Evolutionary conservation across 2,888 invertebrate genomes (phyloP), one percentile per base, ranked within the genome.

Genomic region (Nezara viridula): DNA sequence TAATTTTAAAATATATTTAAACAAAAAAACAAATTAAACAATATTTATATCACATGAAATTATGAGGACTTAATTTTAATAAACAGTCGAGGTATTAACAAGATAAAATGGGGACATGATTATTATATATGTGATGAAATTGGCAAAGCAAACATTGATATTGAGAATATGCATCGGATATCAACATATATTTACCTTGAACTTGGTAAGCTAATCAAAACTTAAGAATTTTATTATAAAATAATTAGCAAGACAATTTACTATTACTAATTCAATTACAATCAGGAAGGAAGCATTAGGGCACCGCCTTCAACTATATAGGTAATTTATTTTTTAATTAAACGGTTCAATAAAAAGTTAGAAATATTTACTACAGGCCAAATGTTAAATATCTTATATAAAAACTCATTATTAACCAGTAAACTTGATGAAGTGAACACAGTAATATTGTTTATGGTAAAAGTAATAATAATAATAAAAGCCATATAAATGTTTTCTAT

Each of bases 1-100:
- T 81, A 81, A 81, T 44, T 81, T 81, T 81, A 81, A 81, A 81
- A 44, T 44, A 81, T 81, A 44, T 81, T 12, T 44, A 37, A 81
- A 77, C 24, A 77, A 14, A 77, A 27, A 10, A 24, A 77, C 40
- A 77, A 77, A 77, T 77, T 40, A 40, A 77, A 44, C 44, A 81
- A 47, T 81, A 81, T 16, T 47, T 81, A 81, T 37, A 77, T 44
- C 44, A 81, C 81, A 81, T 81, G n/a, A n/a, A 81, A 44, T 77
- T 44, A 81, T 44, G 44, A 44, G n/a, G 81, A 81, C 44, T n/a
- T 47, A 81, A 44, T 14, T 81, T 77, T 40, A 24, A 40, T 9
- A 24, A 81, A 44, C 81, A 81, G 44, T n/a, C 81, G n/a, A 44
- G 44, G 24, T 24, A 32, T 27, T n/a, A 55, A 9, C 27, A 73